phyloP scores from a whole-genome alignment of 2,113 vertebrate genomes.

The Notiomystis cincta region DNA sequence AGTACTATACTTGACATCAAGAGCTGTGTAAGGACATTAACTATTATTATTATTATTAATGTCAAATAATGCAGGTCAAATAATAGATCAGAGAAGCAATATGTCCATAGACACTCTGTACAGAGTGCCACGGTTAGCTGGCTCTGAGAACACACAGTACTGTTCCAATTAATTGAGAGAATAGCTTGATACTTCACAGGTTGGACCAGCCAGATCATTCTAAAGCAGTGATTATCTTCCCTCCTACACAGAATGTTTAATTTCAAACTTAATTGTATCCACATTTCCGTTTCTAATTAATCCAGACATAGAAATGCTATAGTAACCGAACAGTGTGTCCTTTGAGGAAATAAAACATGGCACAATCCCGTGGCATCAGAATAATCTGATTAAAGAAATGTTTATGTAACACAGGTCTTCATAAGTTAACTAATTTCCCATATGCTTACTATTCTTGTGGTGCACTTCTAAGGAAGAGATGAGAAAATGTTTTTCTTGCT shows the following conservation, averaged over 20 bases:
- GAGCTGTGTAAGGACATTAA: neutral
- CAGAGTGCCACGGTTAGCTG: neutral
- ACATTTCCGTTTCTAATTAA: slow-evolving; percentile 76
- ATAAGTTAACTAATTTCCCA: slow-evolving; percentile 44
- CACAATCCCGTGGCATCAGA: slow-evolving; percentile 20
- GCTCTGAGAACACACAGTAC: slow-evolving; percentile 35
- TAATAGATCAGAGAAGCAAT: neutral
- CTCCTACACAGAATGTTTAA: slow-evolving; percentile 66
- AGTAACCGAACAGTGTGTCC: slow-evolving; percentile 68
- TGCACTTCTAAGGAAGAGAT: neutral
- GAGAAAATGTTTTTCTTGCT: neutral
- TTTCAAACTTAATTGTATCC: slow-evolving; percentile 73
- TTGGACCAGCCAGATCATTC: slow-evolving; percentile 56
- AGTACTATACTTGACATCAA: neutral
- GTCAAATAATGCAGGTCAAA: slow-evolving; percentile 2
- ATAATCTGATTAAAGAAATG: slow-evolving; percentile 50
- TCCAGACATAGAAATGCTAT: slow-evolving; percentile 70
- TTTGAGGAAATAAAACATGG: slow-evolving; percentile 55
- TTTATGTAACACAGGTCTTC: slow-evolving; percentile 29
- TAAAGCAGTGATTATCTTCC: slow-evolving; percentile 72
- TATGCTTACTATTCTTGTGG: slow-evolving; percentile 10
- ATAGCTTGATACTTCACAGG: slow-evolving; percentile 48
- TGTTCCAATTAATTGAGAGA: slow-evolving; percentile 56
- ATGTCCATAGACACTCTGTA: neutral
- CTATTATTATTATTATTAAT: neutral